Conservation (phyloP, 2,113 vertebrate genomes). For the Semicossyphus pulcher region DNA sequence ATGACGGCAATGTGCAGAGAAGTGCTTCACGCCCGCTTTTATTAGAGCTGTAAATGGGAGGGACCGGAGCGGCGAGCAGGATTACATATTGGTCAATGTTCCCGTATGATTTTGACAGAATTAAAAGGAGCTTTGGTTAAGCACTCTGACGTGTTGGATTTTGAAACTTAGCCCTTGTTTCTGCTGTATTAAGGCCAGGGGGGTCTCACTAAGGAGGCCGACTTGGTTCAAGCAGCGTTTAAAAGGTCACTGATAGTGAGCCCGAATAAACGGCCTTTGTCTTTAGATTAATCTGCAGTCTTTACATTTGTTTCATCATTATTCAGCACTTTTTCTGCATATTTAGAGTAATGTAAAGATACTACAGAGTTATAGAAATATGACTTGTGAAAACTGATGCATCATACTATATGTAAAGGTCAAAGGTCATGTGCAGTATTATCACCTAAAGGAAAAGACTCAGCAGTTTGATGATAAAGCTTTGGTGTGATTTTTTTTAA, state of each 20-base stretch:
- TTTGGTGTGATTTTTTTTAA: not conserved
- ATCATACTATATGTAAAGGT: not conserved
- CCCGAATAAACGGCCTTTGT: constrained; percentile 47
- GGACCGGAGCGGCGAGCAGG: constrained; percentile 14
- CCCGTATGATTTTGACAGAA: constrained; percentile 45
- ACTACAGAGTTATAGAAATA: not conserved
- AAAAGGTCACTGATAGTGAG: constrained; percentile 45
- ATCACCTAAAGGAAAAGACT: not conserved
- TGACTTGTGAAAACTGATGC: no score
- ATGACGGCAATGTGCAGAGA: constrained; percentile 54
- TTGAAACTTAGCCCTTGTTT: constrained; percentile 48
- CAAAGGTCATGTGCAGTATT: not conserved
- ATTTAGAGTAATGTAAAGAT: not conserved
- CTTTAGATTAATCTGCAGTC: not conserved
- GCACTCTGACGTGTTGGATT: constrained; percentile 43
- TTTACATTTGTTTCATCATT: constrained; percentile 29
- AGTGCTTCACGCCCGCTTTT: constrained; percentile 36
- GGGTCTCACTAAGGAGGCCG: constrained; percentile 19
- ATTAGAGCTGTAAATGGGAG: constrained; percentile 54
- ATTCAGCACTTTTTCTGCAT: constrained; percentile 56
- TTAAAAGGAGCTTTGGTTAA: constrained; percentile 75
- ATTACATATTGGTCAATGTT: constrained; percentile 65
- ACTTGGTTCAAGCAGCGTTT: constrained; percentile 41
- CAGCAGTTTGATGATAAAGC: not conserved
- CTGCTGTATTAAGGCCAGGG: constrained; percentile 41